Base-by-base conservation (phyloP, 2,888 invertebrate genomes). In the Anoplius nigerrimus region DNA sequence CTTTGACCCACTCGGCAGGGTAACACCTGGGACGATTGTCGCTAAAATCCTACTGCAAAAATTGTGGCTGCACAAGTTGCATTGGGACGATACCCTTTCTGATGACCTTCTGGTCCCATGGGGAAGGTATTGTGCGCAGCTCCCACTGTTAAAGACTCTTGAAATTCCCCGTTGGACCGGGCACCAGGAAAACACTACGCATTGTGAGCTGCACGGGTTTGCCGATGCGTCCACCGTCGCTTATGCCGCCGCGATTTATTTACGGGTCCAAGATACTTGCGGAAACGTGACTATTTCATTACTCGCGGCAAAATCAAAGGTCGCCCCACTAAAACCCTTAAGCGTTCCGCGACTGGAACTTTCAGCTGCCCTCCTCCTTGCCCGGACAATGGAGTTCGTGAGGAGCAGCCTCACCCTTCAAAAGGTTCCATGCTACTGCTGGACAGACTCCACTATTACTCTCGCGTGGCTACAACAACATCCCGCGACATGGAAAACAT, bases 361-460 rank as follows among this genome's bases (percentile, higher is more conserved):
- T 0, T 60, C 42, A 4, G 71, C 63, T 4, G 64, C 61, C 2
- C 66, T 57, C 0, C 13, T 69, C 0, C 56, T 69, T 0, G 13
- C 63, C 20, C 62, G 55, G n/a, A 22, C 72, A 1, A 20, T 74
- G 2, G 20, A 51, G 2, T 62, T 16, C n/a, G 43, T 66, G 15
- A 21, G 55, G 16, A 0, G 16, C 0, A 11, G 48, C 0, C 43
- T 72, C 0, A 34, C 53, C 4, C 15, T 62, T 0, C 5, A 57
- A 15, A 2, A 20, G 2, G 16, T 46, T 15, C 53, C 67, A 8
- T 48, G 70, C 22, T 59, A 62, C 15, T 62, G 69, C 8, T 81
- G 76, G 77, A 72, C 79, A 0, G 80, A 81, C 42, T 80, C 76
- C 0, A 67, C 62, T 0, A 66, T 79, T 0, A 66, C 59, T 2